Evolutionary conservation across 2,888 invertebrate genomes (phyloP), one percentile per base, ranked within the genome.

Genomic region (Parnassius mnemosyne): DNA sequence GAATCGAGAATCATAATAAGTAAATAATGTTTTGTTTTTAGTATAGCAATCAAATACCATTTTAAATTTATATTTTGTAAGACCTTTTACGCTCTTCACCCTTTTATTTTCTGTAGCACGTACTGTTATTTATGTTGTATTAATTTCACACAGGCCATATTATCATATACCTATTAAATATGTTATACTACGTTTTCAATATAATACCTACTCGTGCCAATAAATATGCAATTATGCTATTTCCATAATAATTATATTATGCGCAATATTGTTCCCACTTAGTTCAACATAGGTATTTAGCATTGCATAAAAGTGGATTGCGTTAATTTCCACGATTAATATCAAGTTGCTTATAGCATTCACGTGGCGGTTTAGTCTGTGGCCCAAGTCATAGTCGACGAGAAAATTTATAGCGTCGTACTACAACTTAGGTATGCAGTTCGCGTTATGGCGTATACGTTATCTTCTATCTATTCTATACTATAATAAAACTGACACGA

Each of bases 321-420:
- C 50, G 53, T 64, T 67, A 44, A 65, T 67, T 65, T 67, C 60
- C 53, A 66, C 60, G 65, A 60, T 64, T 63, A 34, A 61, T 60
- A 51, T 51, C 25, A 34, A 52, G 10, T 51, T n/a, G 57, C 62
- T 63, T 60, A 62, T 60, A 63, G 65, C 58, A 65, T 69, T 67
- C 71, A 71, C 71, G 72, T 71, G 72, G 65, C 69, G 64, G 69
- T 67, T 69, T 71, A 65, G 68, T 61, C 60, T 66, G 67, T 68
- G 77, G 78, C 71, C 53, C 68, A 75, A 79, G 72, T 68, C 13
- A 73, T 53, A 64, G 34, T 34, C 72, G 72, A 67, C 64, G 55
- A 42, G 42, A 71, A 34, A 34, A 34, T 34, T 34, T 34, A 34
- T 20, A 20, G 20, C 20, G 20, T 20, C 20, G 20, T 20, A 20